These are phyloP conservation scores for Asarcornis scutulata DNA, from an alignment of 2,113 vertebrate species.

Conservation along the genomic window DNA sequence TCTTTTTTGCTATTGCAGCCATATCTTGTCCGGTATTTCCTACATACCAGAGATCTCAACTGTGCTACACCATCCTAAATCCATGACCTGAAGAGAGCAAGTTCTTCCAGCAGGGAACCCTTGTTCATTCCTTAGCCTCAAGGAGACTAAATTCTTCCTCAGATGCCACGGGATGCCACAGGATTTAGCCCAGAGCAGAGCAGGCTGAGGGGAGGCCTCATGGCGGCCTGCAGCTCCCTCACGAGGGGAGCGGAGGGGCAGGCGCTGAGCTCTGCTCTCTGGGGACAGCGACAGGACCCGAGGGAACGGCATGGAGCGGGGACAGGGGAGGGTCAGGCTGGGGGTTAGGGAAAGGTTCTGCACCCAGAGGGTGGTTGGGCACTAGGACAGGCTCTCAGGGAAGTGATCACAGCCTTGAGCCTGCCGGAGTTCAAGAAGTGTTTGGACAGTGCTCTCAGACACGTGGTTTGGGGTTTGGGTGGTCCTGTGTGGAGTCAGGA, in stretches of 20 bases:
- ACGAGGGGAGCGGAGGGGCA: neutral
- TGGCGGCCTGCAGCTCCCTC: neutral
- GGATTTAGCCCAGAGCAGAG: neutral
- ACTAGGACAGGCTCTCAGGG: neutral
- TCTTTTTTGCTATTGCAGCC: neutral
- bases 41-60: neutral
- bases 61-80: neutral
- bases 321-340: neutral
- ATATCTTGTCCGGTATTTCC: neutral
- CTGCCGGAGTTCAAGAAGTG: neutral
- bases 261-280: neutral
- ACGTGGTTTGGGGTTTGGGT: neutral
- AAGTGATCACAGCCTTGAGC: neutral
- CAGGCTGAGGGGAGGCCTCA: neutral
- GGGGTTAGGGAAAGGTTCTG: neutral
- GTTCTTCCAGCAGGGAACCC: neutral
- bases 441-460: neutral
- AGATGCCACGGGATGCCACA: neutral
- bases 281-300: neutral
- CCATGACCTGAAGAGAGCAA: neutral
- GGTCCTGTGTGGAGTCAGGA: neutral
- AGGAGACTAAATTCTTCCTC: neutral
- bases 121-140: neutral
- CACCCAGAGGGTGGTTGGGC: neutral
- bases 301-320: neutral